phyloP scores from a whole-genome alignment of 2,113 vertebrate species.

The Theristicus caerulescens region DNA sequence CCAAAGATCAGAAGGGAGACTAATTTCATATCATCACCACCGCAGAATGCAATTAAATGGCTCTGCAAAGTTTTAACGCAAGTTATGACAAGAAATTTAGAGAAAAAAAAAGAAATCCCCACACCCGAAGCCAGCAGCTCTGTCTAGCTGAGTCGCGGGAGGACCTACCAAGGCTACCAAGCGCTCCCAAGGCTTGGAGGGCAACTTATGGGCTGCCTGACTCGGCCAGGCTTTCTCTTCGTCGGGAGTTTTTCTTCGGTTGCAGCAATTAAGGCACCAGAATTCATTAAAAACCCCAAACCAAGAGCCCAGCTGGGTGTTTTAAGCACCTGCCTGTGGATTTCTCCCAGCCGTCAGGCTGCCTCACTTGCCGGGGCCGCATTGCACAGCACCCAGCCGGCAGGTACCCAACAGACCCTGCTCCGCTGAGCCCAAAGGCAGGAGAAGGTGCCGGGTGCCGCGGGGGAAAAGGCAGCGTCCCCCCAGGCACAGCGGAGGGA shows the following conservation, averaged over 20 bases:
- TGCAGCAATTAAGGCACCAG: neutral
- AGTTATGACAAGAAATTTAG: constrained; percentile 33
- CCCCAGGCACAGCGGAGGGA: neutral
- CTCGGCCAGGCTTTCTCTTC: neutral
- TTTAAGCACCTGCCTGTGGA: neutral
- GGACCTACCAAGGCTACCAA: neutral
- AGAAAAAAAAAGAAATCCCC: neutral
- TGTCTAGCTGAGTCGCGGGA: neutral
- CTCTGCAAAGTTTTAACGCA: constrained; percentile 20
- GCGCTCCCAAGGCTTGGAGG: neutral
- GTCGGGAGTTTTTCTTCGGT: neutral
- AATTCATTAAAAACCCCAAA: constrained; percentile 15
- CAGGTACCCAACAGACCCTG: neutral
- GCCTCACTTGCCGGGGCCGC: neutral
- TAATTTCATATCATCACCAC: constrained; percentile 34
- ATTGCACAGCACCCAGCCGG: neutral
- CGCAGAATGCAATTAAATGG: constrained; percentile 31
- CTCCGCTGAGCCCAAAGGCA: rapidly evolving
- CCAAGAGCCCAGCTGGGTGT: neutral
- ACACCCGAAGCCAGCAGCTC: neutral
- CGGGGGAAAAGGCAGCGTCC: neutral
- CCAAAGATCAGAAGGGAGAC: constrained; percentile 35
- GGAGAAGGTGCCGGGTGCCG: neutral
- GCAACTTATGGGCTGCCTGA: neutral
- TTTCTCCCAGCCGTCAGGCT: neutral